Base-by-base conservation (phyloP, 2,797 vertebrate species). In the Ctenosaura bakeri region DNA sequence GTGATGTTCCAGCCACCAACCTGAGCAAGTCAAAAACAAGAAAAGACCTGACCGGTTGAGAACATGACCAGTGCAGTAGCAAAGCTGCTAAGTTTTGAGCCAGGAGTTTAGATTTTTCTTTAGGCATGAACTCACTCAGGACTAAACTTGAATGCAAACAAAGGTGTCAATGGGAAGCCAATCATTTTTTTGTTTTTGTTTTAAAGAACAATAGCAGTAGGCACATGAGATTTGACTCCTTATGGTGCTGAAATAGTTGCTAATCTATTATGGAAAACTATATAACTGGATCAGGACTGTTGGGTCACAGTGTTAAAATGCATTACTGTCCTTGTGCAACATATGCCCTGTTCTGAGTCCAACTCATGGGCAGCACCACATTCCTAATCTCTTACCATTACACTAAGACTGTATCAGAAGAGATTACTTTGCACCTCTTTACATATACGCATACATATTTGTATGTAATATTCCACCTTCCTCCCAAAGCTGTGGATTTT, bases 1-100 rank as follows among this genome's bases (percentile, higher is more conserved):
- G 97, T 98, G 52, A 98, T 95, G 14, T 95, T 91, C 99, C 98
- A 99, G 66, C 98, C 98, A 89, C 98, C 98, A 81, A 99, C 91
- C 99, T 99, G 87, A 7, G 83, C 32, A 92, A 88, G 54, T 12
- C 84, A 50, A 87, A 89, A 85, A 88, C 59, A 26, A n/a, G 38
- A 64, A 56, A 35, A 4, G 71, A 64, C 14, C 13, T 35, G 29
- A 64, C 32, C 35, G 7, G 18, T 16, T 24, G 74, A 78, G 38
- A 66, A 26, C 26, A 59, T 6, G 8, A 12, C 10, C 59, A 59
- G 6, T 22, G 35, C 12, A 18, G 38, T 38, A 20, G 4, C 24
- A 73, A 32, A 29, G 5, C 38, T 16, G 3, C 0, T 46, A 13
- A 1, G 0, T 73, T 83, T 56, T 77, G 80, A 76, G 54, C 59